A percentile compares a stretch with the other conserved stretches of the same genome.
Conservation (phyloP, 2,113 vertebrate genomes). For the Macaca mulatta region DNA sequence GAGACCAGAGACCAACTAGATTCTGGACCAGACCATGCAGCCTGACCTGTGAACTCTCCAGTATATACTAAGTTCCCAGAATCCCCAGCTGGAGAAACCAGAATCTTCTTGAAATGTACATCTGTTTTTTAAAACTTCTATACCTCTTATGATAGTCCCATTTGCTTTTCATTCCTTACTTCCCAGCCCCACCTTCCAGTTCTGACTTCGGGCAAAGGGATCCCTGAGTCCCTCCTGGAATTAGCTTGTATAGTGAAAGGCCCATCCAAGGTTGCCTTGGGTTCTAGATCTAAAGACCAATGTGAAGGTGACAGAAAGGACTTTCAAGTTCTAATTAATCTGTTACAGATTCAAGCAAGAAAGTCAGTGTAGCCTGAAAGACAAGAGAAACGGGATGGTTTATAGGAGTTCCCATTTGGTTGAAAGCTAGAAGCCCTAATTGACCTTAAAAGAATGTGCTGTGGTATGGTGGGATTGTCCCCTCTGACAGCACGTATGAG, state of each 20-base stretch:
- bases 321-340: slow-evolving; percentile 15
- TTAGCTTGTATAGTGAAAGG: neutral
- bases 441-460: slow-evolving; percentile 6
- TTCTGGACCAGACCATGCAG: slow-evolving; percentile 31
- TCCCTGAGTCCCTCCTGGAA: neutral
- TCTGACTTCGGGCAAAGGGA: neutral
- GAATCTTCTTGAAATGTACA: neutral
- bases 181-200: neutral
- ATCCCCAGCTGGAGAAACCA: slow-evolving; percentile 35
- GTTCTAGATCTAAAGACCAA: slow-evolving; percentile 29
- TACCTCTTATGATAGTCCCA: neutral
- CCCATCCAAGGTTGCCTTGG: neutral
- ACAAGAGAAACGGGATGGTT: neutral
- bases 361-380: neutral
- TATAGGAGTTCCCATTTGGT: neutral
- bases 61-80: slow-evolving; percentile 5
- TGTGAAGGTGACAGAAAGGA: slow-evolving; percentile 10
- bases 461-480: neutral
- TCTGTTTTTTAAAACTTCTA: slow-evolving; percentile 29
- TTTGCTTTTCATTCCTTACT: neutral
- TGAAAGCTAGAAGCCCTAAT: slow-evolving; percentile 26
- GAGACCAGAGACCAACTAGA: neutral
- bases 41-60: slow-evolving; percentile 4
- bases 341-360: slow-evolving; percentile 7
- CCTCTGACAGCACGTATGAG: neutral